Evolutionary conservation across 1,140 invertebrate genomes (phyloP).

Genomic region (Ips typographus): DNA sequence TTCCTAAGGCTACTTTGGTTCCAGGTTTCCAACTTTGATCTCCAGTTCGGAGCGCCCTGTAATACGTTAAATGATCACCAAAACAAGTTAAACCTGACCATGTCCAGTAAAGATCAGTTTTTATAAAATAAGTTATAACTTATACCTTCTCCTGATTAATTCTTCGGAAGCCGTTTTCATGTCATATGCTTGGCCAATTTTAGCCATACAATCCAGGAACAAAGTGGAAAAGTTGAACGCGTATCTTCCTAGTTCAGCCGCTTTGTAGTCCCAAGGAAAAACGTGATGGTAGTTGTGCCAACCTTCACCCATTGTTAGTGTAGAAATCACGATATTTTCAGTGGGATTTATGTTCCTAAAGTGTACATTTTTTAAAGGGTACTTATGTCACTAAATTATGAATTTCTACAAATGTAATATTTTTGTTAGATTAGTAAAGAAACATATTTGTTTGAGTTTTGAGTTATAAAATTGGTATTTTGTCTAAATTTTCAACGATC

Average conservation of each 20-base stretch:
- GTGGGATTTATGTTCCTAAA: constrained; percentile 57
- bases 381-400: too few relatives aligned
- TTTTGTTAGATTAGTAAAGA: too few relatives aligned
- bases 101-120: background rate
- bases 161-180: constrained; percentile 59
- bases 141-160: constrained; percentile 55
- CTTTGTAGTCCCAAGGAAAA: constrained; percentile 74
- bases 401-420: too few relatives aligned
- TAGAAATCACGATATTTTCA: constrained; percentile 62
- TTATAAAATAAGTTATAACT: background rate
- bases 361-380: background rate
- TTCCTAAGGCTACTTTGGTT: background rate
- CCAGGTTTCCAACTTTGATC: constrained; percentile 56
- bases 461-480: too few relatives aligned
- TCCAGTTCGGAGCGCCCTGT: constrained; percentile 59
- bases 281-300: constrained; percentile 81
- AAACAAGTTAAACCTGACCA: too few relatives aligned
- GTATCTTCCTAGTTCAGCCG: constrained; percentile 63
- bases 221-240: constrained; percentile 54
- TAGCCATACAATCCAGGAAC: constrained; percentile 57
- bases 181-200: constrained; percentile 66
- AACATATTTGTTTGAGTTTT: too few relatives aligned
- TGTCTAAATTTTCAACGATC: too few relatives aligned
- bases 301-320: constrained; percentile 62
- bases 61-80: background rate